Evolutionary conservation across 2,113 vertebrate genomes (phyloP).

Genomic region (Pygoscelis antarcticus): DNA sequence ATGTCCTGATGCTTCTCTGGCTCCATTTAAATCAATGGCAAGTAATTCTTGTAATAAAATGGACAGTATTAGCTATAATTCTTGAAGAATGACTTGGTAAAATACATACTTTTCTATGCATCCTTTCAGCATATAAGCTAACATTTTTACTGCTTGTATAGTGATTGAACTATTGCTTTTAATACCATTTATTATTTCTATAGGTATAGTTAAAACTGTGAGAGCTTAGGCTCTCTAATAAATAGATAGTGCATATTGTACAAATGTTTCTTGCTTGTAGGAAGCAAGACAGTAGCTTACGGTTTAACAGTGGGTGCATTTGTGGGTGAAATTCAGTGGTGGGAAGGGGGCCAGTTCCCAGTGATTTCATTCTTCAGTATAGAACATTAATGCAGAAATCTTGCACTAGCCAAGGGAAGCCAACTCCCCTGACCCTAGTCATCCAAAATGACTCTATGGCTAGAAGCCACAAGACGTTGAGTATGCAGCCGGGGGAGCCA

Average conservation of each 20-base stretch:
- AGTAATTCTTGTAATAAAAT: not conserved
- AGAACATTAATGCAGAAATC: conserved; percentile 20
- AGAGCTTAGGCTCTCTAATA: not conserved
- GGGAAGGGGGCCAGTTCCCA: conserved; percentile 50
- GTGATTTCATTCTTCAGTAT: conserved; percentile 28
- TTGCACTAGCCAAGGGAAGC: not conserved
- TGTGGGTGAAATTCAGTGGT: conserved; percentile 56
- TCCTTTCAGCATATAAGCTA: not conserved
- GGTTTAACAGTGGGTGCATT: conserved; percentile 49
- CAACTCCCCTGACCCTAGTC: conserved; percentile 24
- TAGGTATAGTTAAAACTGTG: not conserved
- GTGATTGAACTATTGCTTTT: not conserved
- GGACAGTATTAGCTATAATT: not conserved
- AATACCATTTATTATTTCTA: not conserved
- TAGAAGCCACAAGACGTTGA: not conserved
- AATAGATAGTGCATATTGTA: not conserved
- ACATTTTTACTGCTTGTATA: not conserved
- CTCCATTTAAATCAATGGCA: not conserved
- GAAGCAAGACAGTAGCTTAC: conserved; percentile 33
- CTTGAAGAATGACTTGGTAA: not conserved
- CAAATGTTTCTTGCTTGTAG: not conserved
- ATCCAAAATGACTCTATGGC: not conserved
- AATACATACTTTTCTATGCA: not conserved
- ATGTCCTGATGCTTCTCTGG: not conserved
- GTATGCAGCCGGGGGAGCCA: not conserved